Evolutionary conservation across 1,140 invertebrate genomes (phyloP), one percentile per base, ranked within the genome.

Genomic region (Plodia interpunctella): DNA sequence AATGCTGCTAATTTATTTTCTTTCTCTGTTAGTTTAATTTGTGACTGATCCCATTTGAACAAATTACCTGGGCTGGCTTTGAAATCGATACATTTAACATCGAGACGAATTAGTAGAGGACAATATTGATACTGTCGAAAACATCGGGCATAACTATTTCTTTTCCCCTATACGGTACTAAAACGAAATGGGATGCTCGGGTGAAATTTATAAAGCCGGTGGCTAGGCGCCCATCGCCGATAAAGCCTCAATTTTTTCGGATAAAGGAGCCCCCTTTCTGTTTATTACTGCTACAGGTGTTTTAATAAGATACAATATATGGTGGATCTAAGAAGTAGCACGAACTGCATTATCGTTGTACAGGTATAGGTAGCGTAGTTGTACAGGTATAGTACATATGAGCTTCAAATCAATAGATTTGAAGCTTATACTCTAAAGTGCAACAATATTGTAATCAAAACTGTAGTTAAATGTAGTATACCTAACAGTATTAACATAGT

Each of bases 71-170:
- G 21, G 63, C 55, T 59, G 52, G 49, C 61, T 66, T 79, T 80
- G 77, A 82, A 79, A 51, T 61, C 49, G 72, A 75, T 70, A 70
- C 55, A 74, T 81, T 84, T 79, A 84, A 65, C 59, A 63, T 67
- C 63, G 13, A n/a, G 18, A 70, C 38, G 78, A 80, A 80, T 79
- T 80, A 84, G 57, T 72, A 63, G 49, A 65, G 57, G 65, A 70
- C 61, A 74, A 59, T 67, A 72, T 74, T 63, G 69, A 74, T 66
- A 73, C 68, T 60, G 59, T 57, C 54, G 62, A 73, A 69, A 72
- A 74, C 73, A 62, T 56, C 57, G 62, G 55, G 28, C 66, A 59
- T 64, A 63, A 65, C 61, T 69, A 66, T 71, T 68, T 44, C 62
- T 61, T 66, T 50, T 38, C 59, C 62, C 63, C 58, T 56, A 56